These are phyloP conservation scores for Phenganax marumi DNA, from an alignment of 92 coral and sea anemone species.

Conservation along the genomic window DNA sequence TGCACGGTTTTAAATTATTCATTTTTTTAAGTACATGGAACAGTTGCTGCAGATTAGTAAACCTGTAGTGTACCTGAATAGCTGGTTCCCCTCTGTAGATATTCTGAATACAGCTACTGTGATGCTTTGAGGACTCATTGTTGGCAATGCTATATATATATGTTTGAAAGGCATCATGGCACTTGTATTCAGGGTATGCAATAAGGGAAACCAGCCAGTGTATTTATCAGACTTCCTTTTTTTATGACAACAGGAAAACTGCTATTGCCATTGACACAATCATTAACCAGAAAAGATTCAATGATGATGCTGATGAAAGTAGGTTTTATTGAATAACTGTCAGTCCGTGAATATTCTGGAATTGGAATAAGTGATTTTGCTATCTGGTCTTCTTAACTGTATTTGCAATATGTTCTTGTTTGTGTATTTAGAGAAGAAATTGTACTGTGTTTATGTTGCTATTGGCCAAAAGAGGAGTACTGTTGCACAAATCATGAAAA, in stretches of 20 bases:
- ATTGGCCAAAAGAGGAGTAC: constrained; percentile 99
- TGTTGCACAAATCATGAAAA: constrained; percentile 94
- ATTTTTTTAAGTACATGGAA: too few relatives aligned
- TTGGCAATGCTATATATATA: too few relatives aligned
- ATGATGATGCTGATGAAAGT: constrained; percentile 96
- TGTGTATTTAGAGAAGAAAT: constrained; percentile 74
- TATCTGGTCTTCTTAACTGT: not conserved
- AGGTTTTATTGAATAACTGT: constrained; percentile 41
- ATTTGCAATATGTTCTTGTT: not conserved
- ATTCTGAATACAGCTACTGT: too few relatives aligned
- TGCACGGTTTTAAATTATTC: too few relatives aligned
- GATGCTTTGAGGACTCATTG: too few relatives aligned
- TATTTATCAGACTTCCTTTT: not conserved
- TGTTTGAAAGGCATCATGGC: not conserved
- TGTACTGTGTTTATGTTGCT: constrained; percentile 98
- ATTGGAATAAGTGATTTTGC: not conserved
- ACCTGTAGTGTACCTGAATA: too few relatives aligned
- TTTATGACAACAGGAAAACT: constrained; percentile 70
- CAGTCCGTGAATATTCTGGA: not conserved
- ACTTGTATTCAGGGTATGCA: not conserved
- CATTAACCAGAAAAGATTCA: constrained; percentile 96
- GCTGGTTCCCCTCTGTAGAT: too few relatives aligned
- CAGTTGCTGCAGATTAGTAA: too few relatives aligned
- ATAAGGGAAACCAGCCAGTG: too few relatives aligned
- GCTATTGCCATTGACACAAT: constrained; percentile 99